A percentile compares a stretch with the other conserved stretches of the same genome.
Conservation (phyloP, 2,113 vertebrate species). For the Alectura lathami region DNA sequence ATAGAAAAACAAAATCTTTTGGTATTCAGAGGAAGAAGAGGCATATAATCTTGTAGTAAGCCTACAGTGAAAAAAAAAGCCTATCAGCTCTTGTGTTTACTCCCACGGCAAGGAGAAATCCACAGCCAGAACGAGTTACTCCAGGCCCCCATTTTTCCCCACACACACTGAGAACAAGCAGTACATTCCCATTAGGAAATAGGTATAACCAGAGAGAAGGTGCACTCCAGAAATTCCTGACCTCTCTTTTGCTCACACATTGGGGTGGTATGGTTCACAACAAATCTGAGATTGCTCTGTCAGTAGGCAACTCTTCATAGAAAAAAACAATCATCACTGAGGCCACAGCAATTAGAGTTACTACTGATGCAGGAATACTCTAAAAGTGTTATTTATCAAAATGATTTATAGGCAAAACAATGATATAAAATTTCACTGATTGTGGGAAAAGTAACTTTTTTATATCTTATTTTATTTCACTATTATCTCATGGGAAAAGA, state of each 20-base stretch:
- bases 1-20: neutral
- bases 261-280: neutral
- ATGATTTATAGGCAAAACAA: neutral
- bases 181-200: neutral
- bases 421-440: neutral
- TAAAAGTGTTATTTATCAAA: neutral
- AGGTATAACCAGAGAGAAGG: neutral
- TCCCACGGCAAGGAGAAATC: neutral
- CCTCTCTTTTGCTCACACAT: neutral
- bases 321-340: neutral
- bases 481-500: neutral
- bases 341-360: neutral
- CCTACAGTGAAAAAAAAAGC: neutral
- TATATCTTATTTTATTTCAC: neutral
- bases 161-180: accelerated
- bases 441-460: neutral
- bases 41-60: neutral
- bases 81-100: accelerated
- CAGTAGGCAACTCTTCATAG: neutral
- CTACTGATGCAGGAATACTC: neutral
- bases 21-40: neutral
- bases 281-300: neutral
- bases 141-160: neutral
- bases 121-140: neutral
- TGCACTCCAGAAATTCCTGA: neutral